Evolutionary conservation across 1,140 invertebrate genomes (phyloP).

Genomic region (Hycleus phaleratus): DNA sequence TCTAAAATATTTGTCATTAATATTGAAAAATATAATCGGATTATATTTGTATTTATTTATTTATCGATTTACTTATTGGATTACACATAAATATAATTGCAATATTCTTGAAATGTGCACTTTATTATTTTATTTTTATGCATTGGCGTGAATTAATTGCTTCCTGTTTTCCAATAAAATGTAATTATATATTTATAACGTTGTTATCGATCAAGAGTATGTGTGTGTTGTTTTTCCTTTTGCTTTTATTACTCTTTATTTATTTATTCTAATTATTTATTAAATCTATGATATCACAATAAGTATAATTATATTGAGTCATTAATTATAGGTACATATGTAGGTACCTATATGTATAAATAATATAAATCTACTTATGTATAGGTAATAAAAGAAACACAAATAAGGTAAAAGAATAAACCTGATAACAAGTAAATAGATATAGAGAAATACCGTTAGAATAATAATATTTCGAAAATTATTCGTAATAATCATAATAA

Average conservation of each 20-base stretch:
- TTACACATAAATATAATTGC: no score
- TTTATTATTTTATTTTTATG: no score
- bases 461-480: slow-evolving; percentile 5
- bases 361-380: no score
- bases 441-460: background rate
- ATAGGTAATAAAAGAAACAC: no score
- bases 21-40: no score
- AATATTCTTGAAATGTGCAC: no score
- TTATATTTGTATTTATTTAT: no score
- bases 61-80: no score
- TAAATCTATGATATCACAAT: background rate
- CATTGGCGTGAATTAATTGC: background rate
- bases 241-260: no score
- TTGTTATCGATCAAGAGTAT: background rate
- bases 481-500: slow-evolving; percentile 1
- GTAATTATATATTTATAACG: slow-evolving; percentile 7
- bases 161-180: slow-evolving; percentile 9
- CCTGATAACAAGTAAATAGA: background rate
- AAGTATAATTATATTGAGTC: slow-evolving; percentile 4
- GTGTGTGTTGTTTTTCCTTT: background rate
- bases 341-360: no score
- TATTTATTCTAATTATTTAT: background rate
- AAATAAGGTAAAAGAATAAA: no score
- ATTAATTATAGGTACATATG: slow-evolving; percentile 1
- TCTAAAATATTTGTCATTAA: no score